Evolutionary conservation across 2,888 invertebrate species (phyloP).

Genomic region (Catocala fraxini): DNA sequence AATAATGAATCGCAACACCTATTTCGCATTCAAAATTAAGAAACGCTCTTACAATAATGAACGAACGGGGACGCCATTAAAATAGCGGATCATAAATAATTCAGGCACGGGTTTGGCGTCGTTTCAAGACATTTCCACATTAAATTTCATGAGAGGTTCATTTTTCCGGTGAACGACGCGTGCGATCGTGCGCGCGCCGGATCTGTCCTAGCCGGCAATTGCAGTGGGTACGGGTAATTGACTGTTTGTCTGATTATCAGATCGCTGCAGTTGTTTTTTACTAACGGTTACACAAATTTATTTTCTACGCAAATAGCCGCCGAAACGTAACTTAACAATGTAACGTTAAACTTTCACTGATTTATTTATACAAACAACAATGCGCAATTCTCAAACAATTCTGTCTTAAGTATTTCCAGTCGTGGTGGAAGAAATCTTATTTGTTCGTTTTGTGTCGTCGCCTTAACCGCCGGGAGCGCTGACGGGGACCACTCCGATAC

Average conservation of each 20-base stretch:
- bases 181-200: slow-evolving; percentile 59
- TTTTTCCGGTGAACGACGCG: slow-evolving; percentile 76
- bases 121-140: slow-evolving; percentile 87
- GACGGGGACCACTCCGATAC: slow-evolving; percentile 63
- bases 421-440: slow-evolving; percentile 69
- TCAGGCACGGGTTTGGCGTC: slow-evolving; percentile 84
- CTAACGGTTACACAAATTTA: slow-evolving; percentile 18
- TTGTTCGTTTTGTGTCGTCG: slow-evolving; percentile 78
- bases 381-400: slow-evolving; percentile 72
- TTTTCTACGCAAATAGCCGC: slow-evolving; percentile 31
- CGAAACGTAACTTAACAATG: slow-evolving; percentile 30
- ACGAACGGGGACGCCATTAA: slow-evolving; percentile 82
- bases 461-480: slow-evolving; percentile 69
- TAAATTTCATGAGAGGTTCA: slow-evolving; percentile 86
- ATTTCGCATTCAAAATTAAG: slow-evolving; percentile 79
- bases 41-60: slow-evolving; percentile 82
- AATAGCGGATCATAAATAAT: slow-evolving; percentile 86
- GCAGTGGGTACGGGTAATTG: slow-evolving; percentile 62
- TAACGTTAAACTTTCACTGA: slow-evolving; percentile 45
- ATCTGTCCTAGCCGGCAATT: slow-evolving; percentile 29
- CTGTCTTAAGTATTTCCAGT: slow-evolving; percentile 71
- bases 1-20: slow-evolving; percentile 65
- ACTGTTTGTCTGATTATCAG: slow-evolving; percentile 53
- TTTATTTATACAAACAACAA: slow-evolving; percentile 66
- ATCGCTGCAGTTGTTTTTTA: slow-evolving; percentile 24